Conservation (phyloP, 2,888 invertebrate genomes). For the Tinea pellionella region DNA sequence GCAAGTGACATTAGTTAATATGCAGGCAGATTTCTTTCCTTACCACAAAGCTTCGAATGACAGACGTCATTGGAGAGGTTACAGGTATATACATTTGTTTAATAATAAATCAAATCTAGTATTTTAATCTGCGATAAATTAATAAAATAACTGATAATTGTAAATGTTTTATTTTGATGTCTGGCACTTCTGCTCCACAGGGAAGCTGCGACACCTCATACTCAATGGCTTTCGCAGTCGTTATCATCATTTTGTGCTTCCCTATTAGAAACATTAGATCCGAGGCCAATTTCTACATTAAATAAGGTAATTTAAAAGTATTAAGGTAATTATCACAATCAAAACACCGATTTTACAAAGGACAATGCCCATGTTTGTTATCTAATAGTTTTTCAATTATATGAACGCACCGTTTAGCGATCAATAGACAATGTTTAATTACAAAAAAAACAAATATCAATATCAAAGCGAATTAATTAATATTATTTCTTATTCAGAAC, state of each 20-base stretch:
- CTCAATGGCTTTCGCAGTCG: constrained; percentile 89
- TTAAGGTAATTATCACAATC: constrained; percentile 11
- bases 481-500: constrained; percentile 20
- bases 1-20: constrained; percentile 88
- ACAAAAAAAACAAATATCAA: background rate
- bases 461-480: too few relatives aligned
- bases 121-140: too few relatives aligned
- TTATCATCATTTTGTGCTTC: constrained; percentile 81
- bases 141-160: too few relatives aligned
- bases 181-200: constrained; percentile 26
- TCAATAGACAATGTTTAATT: too few relatives aligned
- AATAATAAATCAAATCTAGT: too few relatives aligned
- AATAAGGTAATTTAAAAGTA: too few relatives aligned
- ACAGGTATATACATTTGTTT: constrained; percentile 59
- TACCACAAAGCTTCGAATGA: constrained; percentile 93
- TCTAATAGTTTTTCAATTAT: too few relatives aligned
- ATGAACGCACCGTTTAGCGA: too few relatives aligned
- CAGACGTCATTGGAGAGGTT: constrained; percentile 89
- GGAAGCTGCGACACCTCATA: constrained; percentile 83
- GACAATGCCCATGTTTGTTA: too few relatives aligned
- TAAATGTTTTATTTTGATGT: background rate
- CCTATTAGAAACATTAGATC: constrained; percentile 80
- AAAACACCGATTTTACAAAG: too few relatives aligned
- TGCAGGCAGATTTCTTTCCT: constrained; percentile 95
- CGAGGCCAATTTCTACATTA: constrained; percentile 54